Evolutionary conservation across 2,113 vertebrate genomes (phyloP).

Genomic region (Zosterops hypoxanthus): DNA sequence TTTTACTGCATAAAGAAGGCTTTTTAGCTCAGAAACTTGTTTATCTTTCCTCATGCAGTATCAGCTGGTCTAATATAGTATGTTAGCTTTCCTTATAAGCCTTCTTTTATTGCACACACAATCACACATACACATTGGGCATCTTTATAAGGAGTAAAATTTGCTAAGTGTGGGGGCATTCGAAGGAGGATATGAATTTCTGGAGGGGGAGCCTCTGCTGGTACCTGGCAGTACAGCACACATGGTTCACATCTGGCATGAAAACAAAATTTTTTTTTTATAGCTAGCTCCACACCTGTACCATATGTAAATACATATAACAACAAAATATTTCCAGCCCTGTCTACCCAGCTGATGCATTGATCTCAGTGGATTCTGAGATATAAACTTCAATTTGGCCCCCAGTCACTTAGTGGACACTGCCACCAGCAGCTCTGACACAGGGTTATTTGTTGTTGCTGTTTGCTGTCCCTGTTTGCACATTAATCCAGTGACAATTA

Average conservation of each 20-base stretch:
- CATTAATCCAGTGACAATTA: constrained; percentile 99
- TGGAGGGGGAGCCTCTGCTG: neutral
- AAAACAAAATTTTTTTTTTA: neutral
- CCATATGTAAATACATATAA: constrained; percentile 14
- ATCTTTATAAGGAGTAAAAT: neutral
- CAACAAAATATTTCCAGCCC: constrained; percentile 15
- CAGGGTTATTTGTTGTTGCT: constrained; percentile 83
- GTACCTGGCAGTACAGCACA: neutral
- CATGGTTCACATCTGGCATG: fast-evolving
- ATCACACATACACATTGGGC: neutral
- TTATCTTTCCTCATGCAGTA: neutral
- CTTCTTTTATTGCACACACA: neutral
- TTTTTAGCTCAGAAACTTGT: neutral
- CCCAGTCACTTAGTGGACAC: constrained; percentile 82
- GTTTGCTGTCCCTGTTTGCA: constrained; percentile 85
- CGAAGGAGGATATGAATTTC: neutral
- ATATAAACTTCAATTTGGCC: constrained; percentile 80
- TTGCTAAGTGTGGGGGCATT: neutral
- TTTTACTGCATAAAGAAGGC: neutral
- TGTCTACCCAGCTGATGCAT: constrained; percentile 55
- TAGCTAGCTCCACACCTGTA: neutral
- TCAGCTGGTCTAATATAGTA: neutral
- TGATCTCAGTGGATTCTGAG: constrained; percentile 71
- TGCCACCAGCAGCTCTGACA: constrained; percentile 83
- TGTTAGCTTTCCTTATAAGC: neutral